Conservation (phyloP, 2,113 vertebrate species). For the Lichenostomus cassidix region DNA sequence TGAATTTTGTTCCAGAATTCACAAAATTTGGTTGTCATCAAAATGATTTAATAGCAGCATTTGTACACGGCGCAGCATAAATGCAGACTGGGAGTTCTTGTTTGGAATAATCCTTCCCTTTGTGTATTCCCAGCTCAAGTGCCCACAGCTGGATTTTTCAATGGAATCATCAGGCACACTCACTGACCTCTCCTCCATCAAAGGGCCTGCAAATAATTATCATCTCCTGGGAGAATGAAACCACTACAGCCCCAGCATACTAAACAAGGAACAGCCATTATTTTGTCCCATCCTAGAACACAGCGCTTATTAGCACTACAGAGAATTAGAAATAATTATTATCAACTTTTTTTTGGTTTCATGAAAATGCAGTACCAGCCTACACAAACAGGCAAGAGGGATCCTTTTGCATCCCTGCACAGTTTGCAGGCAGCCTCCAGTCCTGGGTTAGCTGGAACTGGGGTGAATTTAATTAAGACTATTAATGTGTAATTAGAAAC, state of each 20-base stretch:
- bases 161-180: not conserved
- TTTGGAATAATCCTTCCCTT: not conserved
- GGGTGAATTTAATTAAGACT: conserved; percentile 51
- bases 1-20: not conserved
- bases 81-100: not conserved
- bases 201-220: not conserved
- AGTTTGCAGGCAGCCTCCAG: not conserved
- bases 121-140: not conserved
- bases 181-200: not conserved
- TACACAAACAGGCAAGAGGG: not conserved
- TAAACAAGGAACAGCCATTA: not conserved
- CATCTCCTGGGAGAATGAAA: not conserved
- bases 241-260: not conserved
- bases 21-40: not conserved
- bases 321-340: not conserved
- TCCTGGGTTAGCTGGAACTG: conserved; percentile 4
- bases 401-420: not conserved
- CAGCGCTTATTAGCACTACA: not conserved
- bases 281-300: not conserved
- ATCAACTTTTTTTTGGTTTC: not conserved
- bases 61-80: not conserved
- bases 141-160: not conserved
- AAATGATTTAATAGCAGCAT: not conserved
- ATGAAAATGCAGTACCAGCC: not conserved
- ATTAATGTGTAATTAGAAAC: not conserved